Evolutionary conservation across 2,797 vertebrate genomes (phyloP), one percentile per base, ranked within the genome.

Genomic region (Molossus alvarezi): DNA sequence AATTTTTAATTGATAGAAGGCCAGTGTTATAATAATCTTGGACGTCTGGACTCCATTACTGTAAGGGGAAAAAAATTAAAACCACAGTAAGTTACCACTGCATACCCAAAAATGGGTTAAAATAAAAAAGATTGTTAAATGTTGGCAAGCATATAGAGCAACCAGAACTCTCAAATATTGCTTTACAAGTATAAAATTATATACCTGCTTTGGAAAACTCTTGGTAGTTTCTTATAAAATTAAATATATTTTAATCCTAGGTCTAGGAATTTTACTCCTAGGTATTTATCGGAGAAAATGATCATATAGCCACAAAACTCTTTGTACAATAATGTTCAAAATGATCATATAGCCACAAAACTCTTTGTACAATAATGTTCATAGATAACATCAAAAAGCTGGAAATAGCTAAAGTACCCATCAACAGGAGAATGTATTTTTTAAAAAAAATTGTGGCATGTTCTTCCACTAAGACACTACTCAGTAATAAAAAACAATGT

Each of bases 211-310:
- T 82, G 62, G 17, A 95, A 82, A n/a, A 18, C 11, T 17, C 9
- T 69, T 75, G 1, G 10, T 60, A 84, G 9, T 37, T 83, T 94
- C 13, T 64, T 53, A 5, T 82, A 72, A 86, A 88, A 87, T 73
- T 77, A 73, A 81, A 76, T 72, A 57, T 73, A 65, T 29, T 75
- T 93, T 4, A 76, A 71, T 29, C 4, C 20, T 80, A 45, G 10
- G 37, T 45, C 17, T 48, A 84, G 23, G 14, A 79, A 83, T 87
- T 94, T 58, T 57, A 84, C 14, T 79, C 37, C 4, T 53, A 82
- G 14, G 17, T 88, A 82, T 73, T 90, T 29, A 72, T 85, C 21
- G 51, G 64, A 73, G 84, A 92, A 86, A 95, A 67, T 79, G 15
- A 86, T 84, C 69, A 55, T 55, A 83, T 57, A 62, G 1, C 9